phyloP scores from a whole-genome alignment of 1,140 invertebrate species.

The Neodiprion virginianus region DNA sequence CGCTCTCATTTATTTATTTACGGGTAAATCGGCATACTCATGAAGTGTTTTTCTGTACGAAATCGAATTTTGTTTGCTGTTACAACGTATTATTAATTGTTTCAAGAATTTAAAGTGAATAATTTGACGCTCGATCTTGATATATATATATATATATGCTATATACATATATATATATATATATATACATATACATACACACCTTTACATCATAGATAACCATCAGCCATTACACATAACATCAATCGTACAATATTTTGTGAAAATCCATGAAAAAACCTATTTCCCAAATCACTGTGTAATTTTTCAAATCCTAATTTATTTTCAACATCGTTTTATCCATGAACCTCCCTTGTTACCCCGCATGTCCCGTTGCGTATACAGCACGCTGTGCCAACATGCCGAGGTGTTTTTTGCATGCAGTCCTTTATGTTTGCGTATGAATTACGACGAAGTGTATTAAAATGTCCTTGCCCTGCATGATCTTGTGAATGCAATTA shows the following conservation, averaged over 20 bases:
- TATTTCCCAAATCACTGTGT: neutral
- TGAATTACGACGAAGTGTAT: neutral
- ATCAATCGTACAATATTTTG: constrained; percentile 1
- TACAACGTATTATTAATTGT: too few species aligned
- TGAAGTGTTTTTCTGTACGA: too few species aligned
- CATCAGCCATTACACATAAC: constrained; percentile 2
- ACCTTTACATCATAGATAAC: neutral
- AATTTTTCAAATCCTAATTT: neutral
- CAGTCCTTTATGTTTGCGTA: neutral
- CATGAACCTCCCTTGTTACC: neutral
- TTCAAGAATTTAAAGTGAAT: neutral
- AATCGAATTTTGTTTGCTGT: too few species aligned
- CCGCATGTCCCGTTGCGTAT: neutral
- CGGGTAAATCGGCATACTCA: too few species aligned
- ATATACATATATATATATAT: too few species aligned
- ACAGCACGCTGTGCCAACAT: neutral
- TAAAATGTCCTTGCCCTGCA: neutral
- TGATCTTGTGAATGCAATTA: neutral
- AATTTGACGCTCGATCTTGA: neutral
- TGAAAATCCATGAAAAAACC: neutral
- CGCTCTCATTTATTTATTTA: too few species aligned
- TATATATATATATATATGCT: neutral
- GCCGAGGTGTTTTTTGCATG: neutral
- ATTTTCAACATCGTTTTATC: neutral
- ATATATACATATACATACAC: too few species aligned